Evolutionary conservation across 1,140 invertebrate genomes (phyloP), one percentile per base, ranked within the genome.

Genomic region (Drosophila punjabiensis): DNA sequence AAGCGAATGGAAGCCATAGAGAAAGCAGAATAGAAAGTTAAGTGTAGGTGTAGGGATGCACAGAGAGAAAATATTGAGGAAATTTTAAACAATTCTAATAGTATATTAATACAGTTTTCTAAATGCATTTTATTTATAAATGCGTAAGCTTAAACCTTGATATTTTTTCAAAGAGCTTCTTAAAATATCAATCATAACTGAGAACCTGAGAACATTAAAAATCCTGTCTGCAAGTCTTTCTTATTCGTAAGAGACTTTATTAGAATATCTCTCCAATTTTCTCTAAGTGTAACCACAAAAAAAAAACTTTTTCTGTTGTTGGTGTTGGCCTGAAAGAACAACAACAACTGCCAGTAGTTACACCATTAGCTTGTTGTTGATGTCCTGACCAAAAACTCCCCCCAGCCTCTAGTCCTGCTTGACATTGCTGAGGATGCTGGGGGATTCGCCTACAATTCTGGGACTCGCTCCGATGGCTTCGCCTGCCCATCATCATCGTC

Each of bases 291-390:
- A 55, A 32, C 30, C 28, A 33, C 30, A 18, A 43, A 37, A 70
- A 69, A 52, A 50, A 62, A 68, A 55, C 30, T 58, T 52, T 63
- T 52, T 39, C 39, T 56, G 48, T 39, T 67, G 43, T 69, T 68
- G 41, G 32, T 60, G 56, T 73, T 60, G 47, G 33, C 24, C 53
- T 30, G 7, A 61, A 62, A 52, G 41, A 48, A 45, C 65, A 45
- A 32, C 43, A 47, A 32, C 43, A 33, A 64, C 41, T 59, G 59
- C 13, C 64, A 67, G 48, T 63, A 67, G 74, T 61, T 77, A 76
- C 60, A 76, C 70, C 73, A 76, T 78, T 77, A 45, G 55, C 56
- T 58, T 77, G 75, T 78, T 68, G 73, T 60, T 61, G 74, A 67
- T 59, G 62, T 66, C 63, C 62, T 77, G 75, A 39, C 41, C 35